phyloP scores from a whole-genome alignment of 2,888 invertebrate genomes.

The Lepetodrilus schrolli region DNA sequence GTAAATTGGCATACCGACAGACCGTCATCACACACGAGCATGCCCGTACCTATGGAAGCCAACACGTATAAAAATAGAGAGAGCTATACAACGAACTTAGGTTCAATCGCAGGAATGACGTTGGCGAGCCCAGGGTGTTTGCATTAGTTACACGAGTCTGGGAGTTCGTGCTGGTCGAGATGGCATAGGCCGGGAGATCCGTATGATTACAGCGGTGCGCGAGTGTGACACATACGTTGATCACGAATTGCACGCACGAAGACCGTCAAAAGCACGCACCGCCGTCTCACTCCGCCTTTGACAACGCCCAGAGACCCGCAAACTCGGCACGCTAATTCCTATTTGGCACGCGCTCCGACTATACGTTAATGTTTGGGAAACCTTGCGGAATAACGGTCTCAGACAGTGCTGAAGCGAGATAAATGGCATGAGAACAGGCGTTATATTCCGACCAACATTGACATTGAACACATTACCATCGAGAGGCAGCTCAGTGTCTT shows the following conservation, averaged over 20 bases:
- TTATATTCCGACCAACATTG: neutral
- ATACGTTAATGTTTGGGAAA: slow-evolving; percentile 25
- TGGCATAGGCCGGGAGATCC: neutral
- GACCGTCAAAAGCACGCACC: slow-evolving; percentile 4
- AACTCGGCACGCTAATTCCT: slow-evolving; percentile 9
- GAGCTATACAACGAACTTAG: too few relatives aligned
- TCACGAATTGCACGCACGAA: neutral
- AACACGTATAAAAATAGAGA: too few relatives aligned
- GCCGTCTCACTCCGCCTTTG: neutral
- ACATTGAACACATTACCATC: too few relatives aligned
- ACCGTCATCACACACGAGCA: too few relatives aligned
- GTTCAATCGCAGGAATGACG: too few relatives aligned
- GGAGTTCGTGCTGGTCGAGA: too few relatives aligned
- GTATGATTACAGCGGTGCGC: neutral
- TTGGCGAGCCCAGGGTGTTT: too few relatives aligned
- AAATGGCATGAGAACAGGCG: slow-evolving; percentile 7
- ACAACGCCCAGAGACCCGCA: slow-evolving; percentile 3
- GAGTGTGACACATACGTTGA: neutral
- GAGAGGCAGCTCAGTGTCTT: too few relatives aligned
- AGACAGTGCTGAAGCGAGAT: slow-evolving; percentile 10
- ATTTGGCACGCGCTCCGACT: slow-evolving; percentile 9
- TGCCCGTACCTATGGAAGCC: too few relatives aligned
- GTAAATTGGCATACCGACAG: too few relatives aligned
- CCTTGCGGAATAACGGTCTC: slow-evolving; percentile 17
- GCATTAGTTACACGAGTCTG: too few relatives aligned